Percentiles rank a stretch among this genome's conserved stretches.
Conservation (phyloP, 2,797 vertebrate genomes). For the Gobionotothen gibberifrons region DNA sequence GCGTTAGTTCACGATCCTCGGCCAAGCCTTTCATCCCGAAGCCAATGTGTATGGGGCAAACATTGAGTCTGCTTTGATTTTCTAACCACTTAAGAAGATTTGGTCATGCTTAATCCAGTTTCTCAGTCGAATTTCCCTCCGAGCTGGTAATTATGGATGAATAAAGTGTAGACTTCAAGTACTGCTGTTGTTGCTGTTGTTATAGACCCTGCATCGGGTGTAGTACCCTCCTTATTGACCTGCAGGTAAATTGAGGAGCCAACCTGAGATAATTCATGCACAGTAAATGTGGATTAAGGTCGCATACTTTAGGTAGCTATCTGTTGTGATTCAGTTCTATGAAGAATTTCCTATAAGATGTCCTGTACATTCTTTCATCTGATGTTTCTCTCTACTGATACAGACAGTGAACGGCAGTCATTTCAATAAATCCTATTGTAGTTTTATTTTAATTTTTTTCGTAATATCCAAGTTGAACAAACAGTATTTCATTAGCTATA, state of each 20-base stretch:
- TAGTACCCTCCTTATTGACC: slow-evolving; percentile 51
- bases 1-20: slow-evolving; percentile 70
- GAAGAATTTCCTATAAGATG: not conserved
- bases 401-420: not conserved
- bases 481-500: not conserved
- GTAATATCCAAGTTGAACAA: not conserved
- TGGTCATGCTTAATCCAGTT: slow-evolving; percentile 81
- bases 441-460: not conserved
- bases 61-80: slow-evolving; percentile 78
- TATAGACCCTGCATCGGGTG: slow-evolving; percentile 49
- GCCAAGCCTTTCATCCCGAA: slow-evolving; percentile 83
- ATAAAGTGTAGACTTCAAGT: slow-evolving; percentile 64
- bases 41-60: slow-evolving; percentile 80
- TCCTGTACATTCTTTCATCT: not conserved
- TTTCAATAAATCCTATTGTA: too few relatives aligned
- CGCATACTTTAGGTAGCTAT: not conserved
- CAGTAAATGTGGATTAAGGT: slow-evolving; percentile 11
- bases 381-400: not conserved
- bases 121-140: slow-evolving; percentile 73
- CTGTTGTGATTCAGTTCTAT: not conserved
- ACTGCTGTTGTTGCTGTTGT: slow-evolving; percentile 62
- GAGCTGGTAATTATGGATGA: slow-evolving; percentile 75
- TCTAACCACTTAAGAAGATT: slow-evolving; percentile 80
- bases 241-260: slow-evolving; percentile 43
- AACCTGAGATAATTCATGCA: slow-evolving; percentile 28